phyloP scores from a whole-genome alignment of 2,797 vertebrate genomes.

The Trachurus trachurus region DNA sequence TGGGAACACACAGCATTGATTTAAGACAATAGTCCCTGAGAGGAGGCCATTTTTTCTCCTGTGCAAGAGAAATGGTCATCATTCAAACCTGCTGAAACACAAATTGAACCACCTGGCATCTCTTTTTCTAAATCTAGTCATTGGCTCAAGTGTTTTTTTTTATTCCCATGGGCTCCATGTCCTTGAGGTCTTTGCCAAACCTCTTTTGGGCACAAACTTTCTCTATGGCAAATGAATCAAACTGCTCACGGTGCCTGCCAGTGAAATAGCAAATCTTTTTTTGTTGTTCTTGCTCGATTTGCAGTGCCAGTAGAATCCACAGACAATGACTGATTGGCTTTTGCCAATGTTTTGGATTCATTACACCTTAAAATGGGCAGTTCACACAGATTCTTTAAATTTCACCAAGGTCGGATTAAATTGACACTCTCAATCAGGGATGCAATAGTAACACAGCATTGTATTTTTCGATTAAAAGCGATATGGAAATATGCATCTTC shows the following conservation, averaged over 20 bases:
- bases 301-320: slow-evolving; percentile 17
- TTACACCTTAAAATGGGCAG: background rate
- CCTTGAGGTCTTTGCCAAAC: slow-evolving; percentile 58
- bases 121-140: slow-evolving; percentile 55
- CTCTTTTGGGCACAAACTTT: slow-evolving; percentile 32
- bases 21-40: slow-evolving; percentile 11
- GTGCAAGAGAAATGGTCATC: slow-evolving; percentile 21
- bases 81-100: slow-evolving; percentile 33
- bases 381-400: background rate
- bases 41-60: slow-evolving; percentile 15
- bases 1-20: slow-evolving; percentile 19
- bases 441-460: background rate
- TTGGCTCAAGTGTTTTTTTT: slow-evolving; percentile 34
- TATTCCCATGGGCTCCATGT: slow-evolving; percentile 25
- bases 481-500: background rate
- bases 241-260: slow-evolving; percentile 55
- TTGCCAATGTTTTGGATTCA: slow-evolving; percentile 12
- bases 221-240: slow-evolving; percentile 43
- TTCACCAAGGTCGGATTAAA: background rate
- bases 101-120: slow-evolving; percentile 21
- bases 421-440: background rate
- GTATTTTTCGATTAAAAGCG: background rate
- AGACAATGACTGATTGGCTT: slow-evolving; percentile 12
- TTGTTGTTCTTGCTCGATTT: slow-evolving; percentile 18
- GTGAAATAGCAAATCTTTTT: slow-evolving; percentile 47